Percentiles rank a stretch among this genome's conserved stretches.
These are phyloP conservation scores for Caenorhabditis sinica DNA, from an alignment of 2,888 invertebrate species.

Conservation along the genomic window DNA sequence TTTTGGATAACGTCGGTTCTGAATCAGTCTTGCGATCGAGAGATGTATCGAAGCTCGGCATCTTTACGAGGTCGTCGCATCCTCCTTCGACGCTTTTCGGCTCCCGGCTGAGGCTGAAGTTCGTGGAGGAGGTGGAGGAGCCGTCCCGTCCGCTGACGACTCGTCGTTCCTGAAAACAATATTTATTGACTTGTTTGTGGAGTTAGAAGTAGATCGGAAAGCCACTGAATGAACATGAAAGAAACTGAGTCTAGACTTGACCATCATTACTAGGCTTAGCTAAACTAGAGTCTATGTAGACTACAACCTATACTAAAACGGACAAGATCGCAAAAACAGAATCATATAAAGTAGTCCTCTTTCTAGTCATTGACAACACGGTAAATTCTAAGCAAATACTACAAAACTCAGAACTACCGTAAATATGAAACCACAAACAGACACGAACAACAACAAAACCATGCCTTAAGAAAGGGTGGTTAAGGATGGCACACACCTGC, in stretches of 20 bases:
- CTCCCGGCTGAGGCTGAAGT: slow-evolving; percentile 48
- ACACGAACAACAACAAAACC: slow-evolving; percentile 13
- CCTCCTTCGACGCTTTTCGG: slow-evolving; percentile 56
- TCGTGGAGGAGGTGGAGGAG: slow-evolving; percentile 30
- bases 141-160: slow-evolving; percentile 53
- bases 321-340: no score
- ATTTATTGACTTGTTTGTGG: not conserved
- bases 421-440: not conserved
- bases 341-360: no score
- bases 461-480: not conserved
- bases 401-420: no score
- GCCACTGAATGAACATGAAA: no score
- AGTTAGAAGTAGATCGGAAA: not conserved
- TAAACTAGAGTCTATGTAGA: no score
- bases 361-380: no score
- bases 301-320: no score
- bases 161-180: slow-evolving; percentile 44
- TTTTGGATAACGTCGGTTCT: slow-evolving; percentile 56
- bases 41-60: slow-evolving; percentile 55
- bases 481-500: slow-evolving; percentile 60
- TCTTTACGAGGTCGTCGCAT: slow-evolving; percentile 57
- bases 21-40: slow-evolving; percentile 64
- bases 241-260: no score
- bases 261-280: no score
- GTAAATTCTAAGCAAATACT: no score